Conservation (phyloP, 2,113 vertebrate species). For the Pluvialis apricaria region DNA sequence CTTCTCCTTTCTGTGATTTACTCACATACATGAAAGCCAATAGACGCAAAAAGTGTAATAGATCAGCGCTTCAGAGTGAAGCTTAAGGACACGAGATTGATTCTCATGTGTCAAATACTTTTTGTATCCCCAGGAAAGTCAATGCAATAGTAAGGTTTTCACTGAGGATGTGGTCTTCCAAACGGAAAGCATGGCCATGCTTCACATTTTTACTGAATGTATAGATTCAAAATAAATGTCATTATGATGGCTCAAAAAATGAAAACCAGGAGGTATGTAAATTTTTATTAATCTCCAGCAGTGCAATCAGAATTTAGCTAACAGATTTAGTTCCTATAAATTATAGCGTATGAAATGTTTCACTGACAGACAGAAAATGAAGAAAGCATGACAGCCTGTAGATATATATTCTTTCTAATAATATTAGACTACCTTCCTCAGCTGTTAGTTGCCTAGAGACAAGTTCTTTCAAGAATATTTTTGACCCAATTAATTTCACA, state of each 20-base stretch:
- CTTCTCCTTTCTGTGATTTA: neutral
- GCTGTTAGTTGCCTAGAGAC: slow-evolving; percentile 54
- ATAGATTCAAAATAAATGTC: neutral
- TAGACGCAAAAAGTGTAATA: neutral
- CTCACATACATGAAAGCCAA: neutral
- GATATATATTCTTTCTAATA: neutral
- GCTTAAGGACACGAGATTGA: neutral
- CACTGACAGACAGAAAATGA: neutral
- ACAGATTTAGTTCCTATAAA: neutral
- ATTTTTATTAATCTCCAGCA: neutral
- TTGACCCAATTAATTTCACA: slow-evolving; percentile 54
- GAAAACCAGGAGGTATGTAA: neutral
- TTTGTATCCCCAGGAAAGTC: neutral
- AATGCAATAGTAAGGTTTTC: neutral
- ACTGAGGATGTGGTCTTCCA: neutral
- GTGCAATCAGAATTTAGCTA: neutral
- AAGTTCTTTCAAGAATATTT: slow-evolving; percentile 40
- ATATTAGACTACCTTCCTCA: slow-evolving; percentile 26
- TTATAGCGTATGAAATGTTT: neutral
- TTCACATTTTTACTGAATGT: neutral
- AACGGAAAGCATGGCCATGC: neutral
- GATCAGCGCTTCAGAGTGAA: neutral
- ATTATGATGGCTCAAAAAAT: neutral
- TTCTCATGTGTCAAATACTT: neutral
- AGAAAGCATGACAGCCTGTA: neutral